These are phyloP conservation scores for Vimba vimba DNA, from an alignment of 2,113 vertebrate genomes.

Conservation along the genomic window DNA sequence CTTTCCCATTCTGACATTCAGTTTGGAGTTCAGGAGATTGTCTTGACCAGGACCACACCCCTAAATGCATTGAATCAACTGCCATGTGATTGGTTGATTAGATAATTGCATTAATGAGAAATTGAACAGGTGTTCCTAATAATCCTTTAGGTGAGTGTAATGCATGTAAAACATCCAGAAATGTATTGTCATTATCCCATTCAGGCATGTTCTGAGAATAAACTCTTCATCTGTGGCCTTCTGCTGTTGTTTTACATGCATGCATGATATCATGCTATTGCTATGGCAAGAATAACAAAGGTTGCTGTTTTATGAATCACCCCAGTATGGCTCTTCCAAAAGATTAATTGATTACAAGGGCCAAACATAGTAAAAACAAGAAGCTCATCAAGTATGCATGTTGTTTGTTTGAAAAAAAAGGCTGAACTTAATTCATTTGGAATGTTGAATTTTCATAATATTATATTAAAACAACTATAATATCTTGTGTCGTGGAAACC, in stretches of 20 bases:
- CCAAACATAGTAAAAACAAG: neutral
- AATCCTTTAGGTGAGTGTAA: too few species aligned
- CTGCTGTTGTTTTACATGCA: neutral
- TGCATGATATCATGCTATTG: constrained; percentile 1
- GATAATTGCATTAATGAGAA: too few species aligned
- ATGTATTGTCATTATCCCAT: neutral
- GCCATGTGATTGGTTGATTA: too few species aligned
- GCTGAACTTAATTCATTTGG: too few species aligned
- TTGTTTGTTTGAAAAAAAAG: neutral
- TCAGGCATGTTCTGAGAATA: neutral
- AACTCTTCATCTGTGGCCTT: neutral
- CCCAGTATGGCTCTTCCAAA: neutral
- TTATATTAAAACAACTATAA: too few species aligned
- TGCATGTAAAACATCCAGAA: neutral
- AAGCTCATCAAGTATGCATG: neutral
- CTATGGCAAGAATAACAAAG: neutral
- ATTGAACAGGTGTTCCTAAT: too few species aligned
- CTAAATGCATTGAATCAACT: too few species aligned
- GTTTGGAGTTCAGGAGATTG: too few species aligned
- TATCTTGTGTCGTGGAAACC: too few species aligned
- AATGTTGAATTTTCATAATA: too few species aligned
- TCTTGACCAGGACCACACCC: too few species aligned
- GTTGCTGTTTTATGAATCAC: neutral
- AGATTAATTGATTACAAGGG: neutral
- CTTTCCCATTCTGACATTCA: too few species aligned